Conservation (phyloP, 2,113 vertebrate species). For the Chloropsis cyanopogon region DNA sequence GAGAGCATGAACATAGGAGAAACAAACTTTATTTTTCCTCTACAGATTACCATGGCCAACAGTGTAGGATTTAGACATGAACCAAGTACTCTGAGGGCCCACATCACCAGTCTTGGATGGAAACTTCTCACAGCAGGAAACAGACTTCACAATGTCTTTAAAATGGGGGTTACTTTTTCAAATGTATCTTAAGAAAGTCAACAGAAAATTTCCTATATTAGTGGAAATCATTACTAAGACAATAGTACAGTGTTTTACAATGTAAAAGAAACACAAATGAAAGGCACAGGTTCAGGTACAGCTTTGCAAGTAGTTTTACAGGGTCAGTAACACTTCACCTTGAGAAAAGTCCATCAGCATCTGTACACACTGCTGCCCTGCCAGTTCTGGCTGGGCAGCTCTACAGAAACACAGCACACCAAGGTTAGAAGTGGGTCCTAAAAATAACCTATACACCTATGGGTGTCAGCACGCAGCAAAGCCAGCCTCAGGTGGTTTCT, state of each 20-base stretch:
- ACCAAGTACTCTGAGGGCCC: background rate
- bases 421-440: background rate
- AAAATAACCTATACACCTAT: background rate
- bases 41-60: background rate
- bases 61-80: background rate
- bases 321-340: background rate
- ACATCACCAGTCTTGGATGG: background rate
- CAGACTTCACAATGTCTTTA: background rate
- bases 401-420: background rate
- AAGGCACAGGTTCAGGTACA: background rate
- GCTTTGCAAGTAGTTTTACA: background rate
- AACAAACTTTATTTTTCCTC: background rate
- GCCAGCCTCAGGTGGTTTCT: background rate
- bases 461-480: background rate
- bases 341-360: background rate
- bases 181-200: background rate
- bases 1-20: background rate
- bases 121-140: background rate
- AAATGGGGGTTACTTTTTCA: background rate
- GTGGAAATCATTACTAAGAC: background rate
- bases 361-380: background rate
- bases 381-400: background rate
- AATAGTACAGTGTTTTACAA: background rate
- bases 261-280: background rate
- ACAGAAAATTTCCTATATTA: background rate